Percentiles rank a stretch among this genome's conserved stretches.
phyloP scores from a whole-genome alignment of 2,113 vertebrate species.

The Tonatia bakeri region DNA sequence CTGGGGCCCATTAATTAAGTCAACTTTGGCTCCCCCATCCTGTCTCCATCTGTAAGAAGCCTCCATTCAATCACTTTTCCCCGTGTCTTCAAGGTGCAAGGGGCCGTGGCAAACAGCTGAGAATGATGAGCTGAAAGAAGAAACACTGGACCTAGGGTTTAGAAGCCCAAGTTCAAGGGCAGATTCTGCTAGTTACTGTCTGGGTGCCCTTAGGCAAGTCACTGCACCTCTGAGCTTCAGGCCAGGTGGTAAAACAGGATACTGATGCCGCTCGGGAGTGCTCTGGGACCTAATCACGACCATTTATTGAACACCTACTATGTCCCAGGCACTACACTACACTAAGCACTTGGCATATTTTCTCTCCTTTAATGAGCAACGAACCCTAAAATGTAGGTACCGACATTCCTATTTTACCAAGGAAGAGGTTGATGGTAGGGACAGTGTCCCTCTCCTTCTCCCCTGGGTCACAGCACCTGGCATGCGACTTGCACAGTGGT shows the following conservation, averaged over 20 bases:
- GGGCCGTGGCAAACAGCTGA: not conserved
- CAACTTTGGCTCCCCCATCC: not conserved
- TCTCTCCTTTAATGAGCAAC: not conserved
- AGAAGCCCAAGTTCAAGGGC: not conserved
- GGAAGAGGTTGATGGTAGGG: not conserved
- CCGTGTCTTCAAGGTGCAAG: not conserved
- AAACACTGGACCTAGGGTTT: not conserved
- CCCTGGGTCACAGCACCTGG: not conserved
- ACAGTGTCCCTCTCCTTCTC: not conserved
- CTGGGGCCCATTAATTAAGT: accelerated
- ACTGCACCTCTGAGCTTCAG: not conserved
- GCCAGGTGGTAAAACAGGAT: not conserved
- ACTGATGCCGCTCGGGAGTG: accelerated
- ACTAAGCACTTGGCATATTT: not conserved
- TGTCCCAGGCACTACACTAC: not conserved
- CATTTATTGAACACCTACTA: not conserved
- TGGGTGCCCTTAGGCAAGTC: not conserved
- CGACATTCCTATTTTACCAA: not conserved
- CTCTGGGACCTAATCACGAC: not conserved
- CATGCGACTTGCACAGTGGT: not conserved
- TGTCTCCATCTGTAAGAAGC: not conserved
- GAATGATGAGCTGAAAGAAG: not conserved
- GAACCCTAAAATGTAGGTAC: not conserved
- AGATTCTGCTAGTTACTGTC: not conserved
- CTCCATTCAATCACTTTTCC: not conserved